Conservation (phyloP, 2,113 vertebrate species). For the Pampusana beccarii region DNA sequence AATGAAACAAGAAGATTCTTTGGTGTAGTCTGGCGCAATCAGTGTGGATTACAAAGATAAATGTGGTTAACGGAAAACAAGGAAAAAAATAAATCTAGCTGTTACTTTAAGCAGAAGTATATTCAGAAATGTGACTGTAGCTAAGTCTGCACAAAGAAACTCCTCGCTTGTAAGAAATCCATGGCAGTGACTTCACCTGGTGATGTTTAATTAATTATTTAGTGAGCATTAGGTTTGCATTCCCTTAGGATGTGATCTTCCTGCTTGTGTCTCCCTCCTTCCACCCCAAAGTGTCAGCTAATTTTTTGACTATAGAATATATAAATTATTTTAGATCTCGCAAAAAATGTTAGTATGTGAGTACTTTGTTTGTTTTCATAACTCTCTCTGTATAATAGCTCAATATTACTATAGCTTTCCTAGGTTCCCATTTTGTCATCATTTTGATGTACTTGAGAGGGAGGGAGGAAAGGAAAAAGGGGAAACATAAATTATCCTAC, state of each 20-base stretch:
- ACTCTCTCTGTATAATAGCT: rapidly evolving
- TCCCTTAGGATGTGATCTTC: background rate
- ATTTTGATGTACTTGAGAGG: background rate
- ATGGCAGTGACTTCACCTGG: slow-evolving; percentile 27
- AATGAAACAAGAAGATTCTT: background rate
- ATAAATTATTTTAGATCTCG: background rate
- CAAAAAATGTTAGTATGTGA: background rate
- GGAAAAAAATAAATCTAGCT: background rate
- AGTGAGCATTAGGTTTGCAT: background rate
- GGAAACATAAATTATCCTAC: slow-evolving; percentile 10
- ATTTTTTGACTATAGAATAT: background rate
- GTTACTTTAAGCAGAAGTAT: background rate
- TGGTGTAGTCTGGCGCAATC: background rate
- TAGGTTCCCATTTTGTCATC: background rate
- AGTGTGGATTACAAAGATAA: background rate
- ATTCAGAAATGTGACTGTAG: background rate
- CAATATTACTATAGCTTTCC: background rate
- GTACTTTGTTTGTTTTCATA: background rate
- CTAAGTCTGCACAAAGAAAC: background rate
- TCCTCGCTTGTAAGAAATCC: background rate
- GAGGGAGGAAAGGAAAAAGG: background rate
- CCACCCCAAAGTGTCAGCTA: background rate
- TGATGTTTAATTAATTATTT: slow-evolving; percentile 13
- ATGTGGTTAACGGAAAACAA: background rate
- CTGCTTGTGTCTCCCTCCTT: background rate